Evolutionary conservation across 1,140 invertebrate species (phyloP).

Genomic region (Campoletis sonorensis): DNA sequence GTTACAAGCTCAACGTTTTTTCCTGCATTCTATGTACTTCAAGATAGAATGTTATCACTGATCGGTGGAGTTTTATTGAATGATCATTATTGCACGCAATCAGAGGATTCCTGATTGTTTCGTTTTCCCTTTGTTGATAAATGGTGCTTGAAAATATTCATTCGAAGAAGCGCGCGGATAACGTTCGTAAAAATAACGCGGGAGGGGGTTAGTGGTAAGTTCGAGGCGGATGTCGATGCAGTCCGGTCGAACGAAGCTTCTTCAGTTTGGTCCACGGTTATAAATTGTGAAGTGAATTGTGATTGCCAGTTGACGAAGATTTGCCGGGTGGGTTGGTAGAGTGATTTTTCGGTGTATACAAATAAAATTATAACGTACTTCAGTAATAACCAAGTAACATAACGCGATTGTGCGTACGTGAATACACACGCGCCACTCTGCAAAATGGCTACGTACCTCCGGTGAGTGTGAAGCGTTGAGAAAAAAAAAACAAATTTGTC

Average conservation of each 20-base stretch:
- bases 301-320: no score
- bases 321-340: neutral
- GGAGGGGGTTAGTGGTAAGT: neutral
- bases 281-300: neutral
- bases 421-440: neutral
- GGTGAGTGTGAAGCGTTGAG: neutral
- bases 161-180: no score
- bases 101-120: neutral
- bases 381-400: neutral
- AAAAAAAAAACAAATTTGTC: neutral
- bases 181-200: neutral
- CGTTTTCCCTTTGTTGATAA: neutral
- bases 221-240: neutral
- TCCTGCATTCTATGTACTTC: neutral
- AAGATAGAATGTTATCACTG: neutral
- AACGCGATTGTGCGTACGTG: neutral
- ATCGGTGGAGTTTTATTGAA: no score
- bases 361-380: no score
- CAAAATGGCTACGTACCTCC: conserved; percentile 17
- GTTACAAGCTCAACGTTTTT: neutral
- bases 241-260: neutral
- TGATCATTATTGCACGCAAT: no score
- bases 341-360: neutral
- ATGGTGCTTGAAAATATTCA: neutral
- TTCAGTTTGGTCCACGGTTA: neutral